Conservation (phyloP, 2,888 invertebrate genomes). For the Embidobia sp. region DNA sequence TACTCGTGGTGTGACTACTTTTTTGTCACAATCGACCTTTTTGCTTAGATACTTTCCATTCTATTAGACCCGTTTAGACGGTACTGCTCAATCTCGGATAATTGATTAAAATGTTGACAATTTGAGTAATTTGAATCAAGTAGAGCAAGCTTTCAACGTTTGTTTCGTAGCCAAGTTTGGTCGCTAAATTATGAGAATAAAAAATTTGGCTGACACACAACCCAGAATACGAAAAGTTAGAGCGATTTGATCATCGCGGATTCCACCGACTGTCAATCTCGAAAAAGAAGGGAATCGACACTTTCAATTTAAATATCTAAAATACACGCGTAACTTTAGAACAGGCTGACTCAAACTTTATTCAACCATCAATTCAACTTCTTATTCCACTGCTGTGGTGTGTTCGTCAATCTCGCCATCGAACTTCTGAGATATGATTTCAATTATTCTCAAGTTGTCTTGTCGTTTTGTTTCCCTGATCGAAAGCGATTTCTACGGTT, state of each 20-base stretch:
- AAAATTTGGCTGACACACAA: conserved; percentile 15
- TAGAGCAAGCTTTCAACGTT: no score
- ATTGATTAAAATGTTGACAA: no score
- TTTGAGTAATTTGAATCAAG: no score
- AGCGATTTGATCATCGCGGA: conserved; percentile 43
- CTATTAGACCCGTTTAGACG: no score
- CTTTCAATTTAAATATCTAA: conserved; percentile 79
- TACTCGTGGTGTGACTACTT: conserved; percentile 57
- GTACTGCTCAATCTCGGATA: no score
- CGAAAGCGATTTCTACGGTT: no score
- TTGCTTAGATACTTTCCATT: conserved; percentile 18
- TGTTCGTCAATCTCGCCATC: conserved; percentile 39
- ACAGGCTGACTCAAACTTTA: conserved; percentile 48
- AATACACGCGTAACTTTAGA: conserved; percentile 72
- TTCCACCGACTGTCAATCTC: conserved; percentile 70
- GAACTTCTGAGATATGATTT: conserved; percentile 43
- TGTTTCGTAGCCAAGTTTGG: no score
- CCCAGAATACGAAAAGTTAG: conserved; percentile 36
- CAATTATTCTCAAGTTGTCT: conserved; percentile 27
- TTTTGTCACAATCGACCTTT: conserved; percentile 56
- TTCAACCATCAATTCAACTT: conserved; percentile 73
- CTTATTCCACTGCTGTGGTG: conserved; percentile 60
- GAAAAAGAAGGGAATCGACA: conserved; percentile 74
- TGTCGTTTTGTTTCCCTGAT: conserved; percentile 4
- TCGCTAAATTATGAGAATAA: conserved; percentile 13